Evolutionary conservation across 2,888 invertebrate species (phyloP).

Genomic region (Griposia aprilina): DNA sequence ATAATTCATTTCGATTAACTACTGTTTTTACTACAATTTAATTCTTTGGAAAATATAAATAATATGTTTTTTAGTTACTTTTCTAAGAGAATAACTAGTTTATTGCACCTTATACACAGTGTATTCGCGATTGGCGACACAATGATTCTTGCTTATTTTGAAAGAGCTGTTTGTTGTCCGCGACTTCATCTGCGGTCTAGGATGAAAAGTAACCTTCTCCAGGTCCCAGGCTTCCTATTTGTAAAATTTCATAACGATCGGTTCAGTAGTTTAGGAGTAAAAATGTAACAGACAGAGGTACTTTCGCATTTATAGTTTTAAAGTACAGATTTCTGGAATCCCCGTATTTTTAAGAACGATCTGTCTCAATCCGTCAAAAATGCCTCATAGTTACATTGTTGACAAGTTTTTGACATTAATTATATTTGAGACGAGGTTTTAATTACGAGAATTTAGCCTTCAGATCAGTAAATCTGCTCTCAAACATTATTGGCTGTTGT

Average conservation of each 20-base stretch:
- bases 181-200: not conserved
- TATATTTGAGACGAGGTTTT: not conserved
- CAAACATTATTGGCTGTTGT: constrained; percentile 20
- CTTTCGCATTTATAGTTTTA: not conserved
- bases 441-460: not conserved
- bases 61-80: not conserved
- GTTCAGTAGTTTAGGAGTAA: not conserved
- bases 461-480: not conserved
- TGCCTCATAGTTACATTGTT: not conserved
- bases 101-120: not conserved
- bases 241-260: not conserved
- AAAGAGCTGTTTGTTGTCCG: not conserved
- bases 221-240: not conserved
- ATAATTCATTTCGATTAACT: constrained; percentile 51
- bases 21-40: constrained; percentile 20
- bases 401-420: not conserved
- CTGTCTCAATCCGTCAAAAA: not conserved
- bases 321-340: not conserved
- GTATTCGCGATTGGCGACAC: not conserved
- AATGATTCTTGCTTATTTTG: not conserved
- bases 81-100: not conserved
- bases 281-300: not conserved
- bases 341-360: not conserved
- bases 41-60: constrained; percentile 2
- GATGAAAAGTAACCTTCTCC: not conserved